Evolutionary conservation across 2,113 vertebrate genomes (phyloP).

Genomic region (Pundamilia nyererei): DNA sequence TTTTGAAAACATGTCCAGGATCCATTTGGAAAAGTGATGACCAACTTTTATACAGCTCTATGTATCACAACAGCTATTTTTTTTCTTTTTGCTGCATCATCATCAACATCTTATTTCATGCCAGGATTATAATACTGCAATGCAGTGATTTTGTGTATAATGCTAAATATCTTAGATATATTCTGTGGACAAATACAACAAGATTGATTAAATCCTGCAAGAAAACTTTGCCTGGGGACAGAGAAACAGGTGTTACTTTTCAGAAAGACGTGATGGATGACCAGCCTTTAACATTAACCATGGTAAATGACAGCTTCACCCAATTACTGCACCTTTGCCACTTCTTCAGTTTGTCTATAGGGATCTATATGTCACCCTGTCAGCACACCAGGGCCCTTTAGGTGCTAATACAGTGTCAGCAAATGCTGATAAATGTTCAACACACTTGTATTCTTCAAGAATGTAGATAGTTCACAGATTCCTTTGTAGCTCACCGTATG

Average conservation of each 20-base stretch:
- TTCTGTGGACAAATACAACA: neutral
- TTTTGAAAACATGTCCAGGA: neutral
- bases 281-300: neutral
- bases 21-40: neutral
- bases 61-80: neutral
- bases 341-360: neutral
- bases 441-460: neutral
- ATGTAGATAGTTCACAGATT: neutral
- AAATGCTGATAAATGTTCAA: neutral
- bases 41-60: neutral
- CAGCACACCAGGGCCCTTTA: neutral
- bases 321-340: neutral
- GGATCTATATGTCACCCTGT: neutral
- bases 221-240: neutral
- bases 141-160: neutral
- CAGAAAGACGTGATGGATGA: neutral
- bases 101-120: neutral
- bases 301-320: constrained; percentile 2
- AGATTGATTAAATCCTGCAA: neutral
- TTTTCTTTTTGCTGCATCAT: neutral
- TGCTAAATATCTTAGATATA: neutral
- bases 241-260: neutral
- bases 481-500: neutral
- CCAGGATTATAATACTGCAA: neutral
- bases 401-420: neutral